A percentile compares a stretch with the other conserved stretches of the same genome.
phyloP scores from a whole-genome alignment of 2,797 vertebrate species.

The Karalla daura region DNA sequence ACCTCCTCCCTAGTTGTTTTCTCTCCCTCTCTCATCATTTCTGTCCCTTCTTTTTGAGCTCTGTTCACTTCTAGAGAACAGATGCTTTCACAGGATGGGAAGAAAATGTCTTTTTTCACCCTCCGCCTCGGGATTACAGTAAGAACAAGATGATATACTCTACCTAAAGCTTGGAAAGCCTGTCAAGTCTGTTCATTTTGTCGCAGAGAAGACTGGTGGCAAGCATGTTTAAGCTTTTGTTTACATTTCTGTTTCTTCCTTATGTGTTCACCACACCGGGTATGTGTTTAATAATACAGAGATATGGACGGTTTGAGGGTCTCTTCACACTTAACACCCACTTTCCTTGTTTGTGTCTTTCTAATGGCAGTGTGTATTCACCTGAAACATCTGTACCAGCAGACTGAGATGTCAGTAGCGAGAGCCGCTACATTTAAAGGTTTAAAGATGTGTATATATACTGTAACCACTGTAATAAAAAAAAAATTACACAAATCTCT shows the following conservation, averaged over 20 bases:
- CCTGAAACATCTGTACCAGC: too few relatives aligned
- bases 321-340: too few relatives aligned
- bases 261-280: not conserved
- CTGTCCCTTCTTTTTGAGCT: not conserved
- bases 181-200: not conserved
- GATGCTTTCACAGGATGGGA: not conserved
- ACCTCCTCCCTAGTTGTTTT: constrained; percentile 21
- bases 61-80: constrained; percentile 5
- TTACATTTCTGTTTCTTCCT: not conserved
- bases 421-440: too few relatives aligned
- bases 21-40: not conserved
- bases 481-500: too few relatives aligned
- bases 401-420: too few relatives aligned
- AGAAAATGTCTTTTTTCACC: constrained; percentile 3
- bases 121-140: not conserved
- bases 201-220: not conserved
- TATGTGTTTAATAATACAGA: not conserved
- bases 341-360: too few relatives aligned
- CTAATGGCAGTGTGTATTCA: too few relatives aligned
- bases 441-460: too few relatives aligned
- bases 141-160: constrained; percentile 2
- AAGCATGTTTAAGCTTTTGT: not conserved
- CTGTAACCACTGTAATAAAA: too few relatives aligned
- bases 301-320: not conserved
- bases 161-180: constrained; percentile 5